These are phyloP conservation scores for Zonotrichia leucophrys DNA, from an alignment of 2,113 vertebrate species.

Conservation along the genomic window DNA sequence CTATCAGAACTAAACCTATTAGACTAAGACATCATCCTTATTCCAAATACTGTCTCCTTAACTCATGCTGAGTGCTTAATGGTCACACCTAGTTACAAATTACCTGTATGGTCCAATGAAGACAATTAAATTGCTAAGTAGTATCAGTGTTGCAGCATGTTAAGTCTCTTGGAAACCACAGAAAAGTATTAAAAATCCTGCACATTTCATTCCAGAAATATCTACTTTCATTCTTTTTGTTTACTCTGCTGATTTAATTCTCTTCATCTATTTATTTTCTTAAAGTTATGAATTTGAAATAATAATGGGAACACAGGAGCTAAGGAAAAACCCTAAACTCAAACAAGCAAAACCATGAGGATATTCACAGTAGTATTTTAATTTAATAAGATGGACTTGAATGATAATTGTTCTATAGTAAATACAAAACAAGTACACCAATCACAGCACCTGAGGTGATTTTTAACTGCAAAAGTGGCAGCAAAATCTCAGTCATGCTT, in stretches of 20 bases:
- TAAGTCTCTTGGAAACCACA: neutral
- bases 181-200: neutral
- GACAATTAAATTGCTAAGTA: neutral
- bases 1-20: neutral
- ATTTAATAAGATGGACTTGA: neutral
- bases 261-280: neutral
- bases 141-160: neutral
- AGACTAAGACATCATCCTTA: neutral
- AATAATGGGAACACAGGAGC: neutral
- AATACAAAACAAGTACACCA: neutral
- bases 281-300: neutral
- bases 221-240: neutral
- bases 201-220: neutral
- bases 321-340: neutral
- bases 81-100: conserved; percentile 7
- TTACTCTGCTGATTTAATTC: neutral
- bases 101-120: neutral
- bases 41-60: neutral
- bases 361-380: neutral
- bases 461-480: neutral
- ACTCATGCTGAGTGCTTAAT: neutral
- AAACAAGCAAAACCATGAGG: neutral
- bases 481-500: neutral
- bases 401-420: neutral
- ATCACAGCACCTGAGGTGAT: neutral